Conservation (phyloP, 92 coral and sea anemone species). For the Meandrina meandrites region DNA sequence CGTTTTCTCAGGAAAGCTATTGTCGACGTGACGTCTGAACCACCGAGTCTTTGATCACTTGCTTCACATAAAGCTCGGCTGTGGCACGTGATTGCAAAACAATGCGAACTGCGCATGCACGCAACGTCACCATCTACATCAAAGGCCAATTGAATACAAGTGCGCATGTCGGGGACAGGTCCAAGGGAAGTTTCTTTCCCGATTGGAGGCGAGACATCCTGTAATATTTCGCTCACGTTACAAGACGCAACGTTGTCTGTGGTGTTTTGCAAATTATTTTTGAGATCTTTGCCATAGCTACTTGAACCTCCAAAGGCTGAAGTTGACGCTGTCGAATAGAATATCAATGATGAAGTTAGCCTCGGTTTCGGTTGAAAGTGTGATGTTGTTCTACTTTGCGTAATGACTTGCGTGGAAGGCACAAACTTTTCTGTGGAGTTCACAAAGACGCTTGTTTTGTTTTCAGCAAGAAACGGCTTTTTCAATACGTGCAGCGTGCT, state of each 20-base stretch:
- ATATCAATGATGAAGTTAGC: background rate
- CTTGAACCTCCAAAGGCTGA: background rate
- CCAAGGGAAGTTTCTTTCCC: slow-evolving; percentile 15
- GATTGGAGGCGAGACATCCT: background rate
- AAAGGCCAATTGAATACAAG: slow-evolving; percentile 21
- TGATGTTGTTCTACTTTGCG: background rate
- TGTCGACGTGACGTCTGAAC: background rate
- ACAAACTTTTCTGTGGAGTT: background rate
- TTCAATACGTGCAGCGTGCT: background rate
- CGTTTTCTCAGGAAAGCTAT: slow-evolving; percentile 22
- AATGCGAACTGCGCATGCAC: slow-evolving; percentile 37
- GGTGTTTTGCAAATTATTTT: background rate
- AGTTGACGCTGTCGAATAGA: background rate
- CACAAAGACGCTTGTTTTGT: background rate
- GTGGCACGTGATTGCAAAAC: slow-evolving; percentile 36
- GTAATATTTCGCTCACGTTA: slow-evolving; percentile 3
- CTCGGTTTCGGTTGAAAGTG: background rate
- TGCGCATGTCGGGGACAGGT: slow-evolving; percentile 38
- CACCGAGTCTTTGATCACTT: background rate
- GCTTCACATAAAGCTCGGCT: background rate
- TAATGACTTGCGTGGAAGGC: background rate
- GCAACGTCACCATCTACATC: slow-evolving; percentile 48
- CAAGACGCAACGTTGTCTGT: background rate
- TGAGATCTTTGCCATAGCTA: background rate
- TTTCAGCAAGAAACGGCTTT: background rate